These are phyloP conservation scores for Girardinus metallicus DNA, from an alignment of 2,797 vertebrate genomes.

Conservation along the genomic window DNA sequence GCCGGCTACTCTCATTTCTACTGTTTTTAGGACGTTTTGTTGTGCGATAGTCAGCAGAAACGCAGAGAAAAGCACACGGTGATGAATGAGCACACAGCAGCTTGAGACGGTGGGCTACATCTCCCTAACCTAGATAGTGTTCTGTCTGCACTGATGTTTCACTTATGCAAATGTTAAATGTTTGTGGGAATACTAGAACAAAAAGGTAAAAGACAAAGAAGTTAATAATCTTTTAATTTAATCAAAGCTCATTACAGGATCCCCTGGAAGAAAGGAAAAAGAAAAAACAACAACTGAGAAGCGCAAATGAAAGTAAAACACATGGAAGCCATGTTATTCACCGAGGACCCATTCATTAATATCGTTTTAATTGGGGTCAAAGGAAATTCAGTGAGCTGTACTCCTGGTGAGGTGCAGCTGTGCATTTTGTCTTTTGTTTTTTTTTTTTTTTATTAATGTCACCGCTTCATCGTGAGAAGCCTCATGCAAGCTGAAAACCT, in stretches of 20 bases:
- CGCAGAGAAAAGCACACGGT: conserved; percentile 40
- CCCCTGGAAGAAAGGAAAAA: conserved; percentile 65
- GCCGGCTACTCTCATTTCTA: conserved; percentile 68
- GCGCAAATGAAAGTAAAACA: conserved; percentile 64
- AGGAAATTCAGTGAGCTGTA: conserved; percentile 26
- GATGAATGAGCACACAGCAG: conserved; percentile 55
- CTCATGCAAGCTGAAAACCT: conserved; percentile 52
- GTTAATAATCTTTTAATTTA: conserved; percentile 57
- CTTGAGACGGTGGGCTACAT: conserved; percentile 13
- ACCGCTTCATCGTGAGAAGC: conserved; percentile 36
- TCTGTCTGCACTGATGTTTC: conserved; percentile 4
- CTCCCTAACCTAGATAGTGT: conserved; percentile 49
- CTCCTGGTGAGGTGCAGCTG: conserved; percentile 33
- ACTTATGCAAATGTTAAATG: conserved; percentile 6
- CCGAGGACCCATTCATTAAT: conserved; percentile 45
- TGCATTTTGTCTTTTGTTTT: conserved; percentile 18
- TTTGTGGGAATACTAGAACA: neutral
- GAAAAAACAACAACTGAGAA: conserved; percentile 20
- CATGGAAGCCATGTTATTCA: conserved; percentile 69
- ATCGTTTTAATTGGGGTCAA: conserved; percentile 15
- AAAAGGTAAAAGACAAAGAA: conserved; percentile 36
- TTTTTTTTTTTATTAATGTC: neutral
- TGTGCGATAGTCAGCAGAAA: conserved; percentile 72
- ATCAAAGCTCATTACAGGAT: conserved; percentile 65
- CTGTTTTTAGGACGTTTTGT: conserved; percentile 59